phyloP scores from a whole-genome alignment of 2,888 invertebrate genomes.

The Oegoconia quadripuncta region DNA sequence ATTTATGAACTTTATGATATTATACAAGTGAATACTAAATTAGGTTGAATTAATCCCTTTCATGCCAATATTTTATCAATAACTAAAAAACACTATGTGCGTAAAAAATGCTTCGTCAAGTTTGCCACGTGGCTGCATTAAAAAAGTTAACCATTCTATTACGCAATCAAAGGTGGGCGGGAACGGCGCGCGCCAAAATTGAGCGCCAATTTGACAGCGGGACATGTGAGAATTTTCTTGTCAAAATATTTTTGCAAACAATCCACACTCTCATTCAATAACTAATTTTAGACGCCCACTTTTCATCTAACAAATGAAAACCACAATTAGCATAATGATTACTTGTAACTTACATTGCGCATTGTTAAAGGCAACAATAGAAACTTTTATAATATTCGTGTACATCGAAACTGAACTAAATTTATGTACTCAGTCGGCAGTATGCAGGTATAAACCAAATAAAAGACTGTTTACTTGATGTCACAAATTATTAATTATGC shows the following conservation, averaged over 20 bases:
- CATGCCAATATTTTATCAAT: too few relatives aligned
- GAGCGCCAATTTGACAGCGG: slow-evolving; percentile 66
- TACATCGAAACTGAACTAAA: slow-evolving; percentile 3
- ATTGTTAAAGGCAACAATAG: slow-evolving; percentile 6
- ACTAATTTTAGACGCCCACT: slow-evolving; percentile 45
- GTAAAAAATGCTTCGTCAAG: too few relatives aligned
- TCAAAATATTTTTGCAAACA: slow-evolving; percentile 78
- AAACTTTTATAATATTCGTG: slow-evolving; percentile 3
- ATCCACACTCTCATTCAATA: slow-evolving; percentile 49
- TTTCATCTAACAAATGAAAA: slow-evolving; percentile 68
- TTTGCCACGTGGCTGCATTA: slow-evolving; percentile 64
- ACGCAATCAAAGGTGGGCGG: slow-evolving; percentile 61
- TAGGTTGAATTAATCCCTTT: too few relatives aligned
- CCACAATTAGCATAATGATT: slow-evolving; percentile 78
- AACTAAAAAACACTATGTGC: too few relatives aligned
- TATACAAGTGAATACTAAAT: too few relatives aligned
- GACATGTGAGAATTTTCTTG: slow-evolving; percentile 67
- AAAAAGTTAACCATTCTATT: slow-evolving; percentile 70
- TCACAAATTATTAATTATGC: slow-evolving; percentile 41
- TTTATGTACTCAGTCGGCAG: slow-evolving; percentile 8
- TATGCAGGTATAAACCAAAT: slow-evolving; percentile 7
- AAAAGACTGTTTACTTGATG: slow-evolving; percentile 3
- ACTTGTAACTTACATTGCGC: slow-evolving; percentile 38
- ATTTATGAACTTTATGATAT: too few relatives aligned
- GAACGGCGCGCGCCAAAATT: slow-evolving; percentile 53